Percentiles rank a stretch among this genome's conserved stretches.
Evolutionary conservation across 1,140 invertebrate genomes (phyloP).

Genomic region (Orchesella cincta): DNA sequence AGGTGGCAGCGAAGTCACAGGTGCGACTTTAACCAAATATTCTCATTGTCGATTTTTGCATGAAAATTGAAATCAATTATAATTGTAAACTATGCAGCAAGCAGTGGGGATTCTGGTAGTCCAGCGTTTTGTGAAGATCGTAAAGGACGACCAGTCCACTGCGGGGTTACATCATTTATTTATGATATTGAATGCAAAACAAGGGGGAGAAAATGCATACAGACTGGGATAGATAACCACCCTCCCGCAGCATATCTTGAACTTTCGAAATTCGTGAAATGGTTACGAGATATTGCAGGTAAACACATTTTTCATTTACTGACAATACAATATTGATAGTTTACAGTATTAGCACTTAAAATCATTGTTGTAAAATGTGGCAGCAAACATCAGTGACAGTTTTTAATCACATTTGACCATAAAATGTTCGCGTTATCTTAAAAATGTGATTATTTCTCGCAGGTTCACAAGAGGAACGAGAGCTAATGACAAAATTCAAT

Average conservation of each 20-base stretch:
- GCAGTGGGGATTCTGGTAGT: slow-evolving; percentile 5
- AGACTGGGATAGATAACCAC: neutral
- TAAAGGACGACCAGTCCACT: slow-evolving; percentile 4
- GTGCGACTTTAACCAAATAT: no score
- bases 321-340: no score
- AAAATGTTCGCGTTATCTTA: no score
- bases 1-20: slow-evolving; percentile 2
- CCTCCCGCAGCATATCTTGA: slow-evolving; percentile 4
- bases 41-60: neutral
- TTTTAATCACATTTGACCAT: neutral
- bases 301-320: no score
- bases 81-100: neutral
- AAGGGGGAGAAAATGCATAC: neutral
- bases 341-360: neutral
- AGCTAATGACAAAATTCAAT: neutral
- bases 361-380: neutral
- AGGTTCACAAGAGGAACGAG: neutral
- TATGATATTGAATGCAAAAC: slow-evolving; percentile 19
- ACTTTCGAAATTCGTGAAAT: slow-evolving; percentile 1
- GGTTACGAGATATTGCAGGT: slow-evolving; percentile 16
- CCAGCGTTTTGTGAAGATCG: slow-evolving; percentile 9
- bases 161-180: slow-evolving; percentile 2
- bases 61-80: neutral
- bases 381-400: neutral
- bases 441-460: neutral